Evolutionary conservation across 1,140 invertebrate species (phyloP).

Genomic region (Drosophila kurseongensis): DNA sequence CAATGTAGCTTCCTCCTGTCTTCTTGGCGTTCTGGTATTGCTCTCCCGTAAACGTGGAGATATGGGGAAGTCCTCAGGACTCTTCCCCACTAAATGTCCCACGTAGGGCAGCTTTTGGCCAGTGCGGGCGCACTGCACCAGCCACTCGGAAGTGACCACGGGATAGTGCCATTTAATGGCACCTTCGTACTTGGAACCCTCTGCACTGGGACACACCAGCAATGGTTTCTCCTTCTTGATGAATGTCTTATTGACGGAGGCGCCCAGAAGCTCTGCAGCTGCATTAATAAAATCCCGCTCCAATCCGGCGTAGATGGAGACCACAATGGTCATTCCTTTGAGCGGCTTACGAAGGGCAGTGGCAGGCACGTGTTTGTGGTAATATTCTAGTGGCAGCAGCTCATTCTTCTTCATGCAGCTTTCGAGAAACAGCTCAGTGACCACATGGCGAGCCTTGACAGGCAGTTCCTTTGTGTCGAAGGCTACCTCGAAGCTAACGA

Average conservation of each 20-base stretch:
- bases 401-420: slow-evolving; percentile 87
- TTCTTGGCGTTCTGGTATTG: slow-evolving; percentile 23
- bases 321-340: slow-evolving; percentile 89
- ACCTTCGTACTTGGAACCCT: slow-evolving; percentile 93
- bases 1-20: slow-evolving; percentile 2
- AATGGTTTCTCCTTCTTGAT: slow-evolving; percentile 85
- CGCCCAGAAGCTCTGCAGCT: slow-evolving; percentile 89
- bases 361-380: slow-evolving; percentile 87
- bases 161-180: slow-evolving; percentile 92
- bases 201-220: slow-evolving; percentile 89
- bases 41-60: slow-evolving; percentile 58
- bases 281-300: slow-evolving; percentile 90
- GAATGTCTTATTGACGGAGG: slow-evolving; percentile 87
- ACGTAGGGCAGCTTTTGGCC: slow-evolving; percentile 86
- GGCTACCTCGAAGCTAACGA: slow-evolving; percentile 85
- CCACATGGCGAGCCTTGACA: slow-evolving; percentile 85
- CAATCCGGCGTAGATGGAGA: slow-evolving; percentile 90
- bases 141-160: slow-evolving; percentile 91
- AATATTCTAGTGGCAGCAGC: slow-evolving; percentile 87
- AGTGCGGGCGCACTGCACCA: slow-evolving; percentile 88
- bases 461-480: slow-evolving; percentile 75
- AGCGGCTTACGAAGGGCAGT: slow-evolving; percentile 86
- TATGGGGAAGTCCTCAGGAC: slow-evolving; percentile 64
- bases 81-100: slow-evolving; percentile 87
- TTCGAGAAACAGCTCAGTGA: slow-evolving; percentile 87